Evolutionary conservation across 2,888 invertebrate genomes (phyloP).

Genomic region (Pyrrhia umbra): DNA sequence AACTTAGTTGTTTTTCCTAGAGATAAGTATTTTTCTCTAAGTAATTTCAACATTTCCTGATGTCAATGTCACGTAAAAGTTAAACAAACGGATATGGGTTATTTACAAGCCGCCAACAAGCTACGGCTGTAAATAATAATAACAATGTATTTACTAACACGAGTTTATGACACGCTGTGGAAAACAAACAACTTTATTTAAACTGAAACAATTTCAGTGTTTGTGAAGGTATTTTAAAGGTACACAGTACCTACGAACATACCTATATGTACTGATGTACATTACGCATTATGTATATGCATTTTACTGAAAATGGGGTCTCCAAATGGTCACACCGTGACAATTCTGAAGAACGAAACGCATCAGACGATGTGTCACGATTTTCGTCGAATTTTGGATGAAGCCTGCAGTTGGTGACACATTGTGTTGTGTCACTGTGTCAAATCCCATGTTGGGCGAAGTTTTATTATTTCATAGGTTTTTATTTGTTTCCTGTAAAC

Average conservation of each 20-base stretch:
- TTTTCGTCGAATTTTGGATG: neutral
- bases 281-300: neutral
- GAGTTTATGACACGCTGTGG: conserved; percentile 12
- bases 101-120: conserved; percentile 28
- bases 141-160: conserved; percentile 32
- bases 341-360: neutral
- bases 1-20: too few species aligned
- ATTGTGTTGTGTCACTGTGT: neutral
- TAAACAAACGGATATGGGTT: conserved; percentile 15
- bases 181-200: conserved; percentile 3
- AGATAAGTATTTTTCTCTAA: too few species aligned
- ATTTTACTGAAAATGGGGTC: conserved; percentile 7
- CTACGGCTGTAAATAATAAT: conserved; percentile 24
- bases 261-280: neutral
- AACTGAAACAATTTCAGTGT: conserved; percentile 4
- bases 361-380: neutral
- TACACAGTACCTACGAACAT: neutral
- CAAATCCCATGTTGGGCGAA: neutral
- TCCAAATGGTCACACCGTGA: neutral
- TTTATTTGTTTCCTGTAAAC: too few species aligned
- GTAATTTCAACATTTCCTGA: conserved; percentile 14
- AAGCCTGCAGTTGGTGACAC: neutral
- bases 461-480: too few species aligned
- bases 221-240: conserved; percentile 11
- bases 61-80: conserved; percentile 19